Evolutionary conservation across 35 echinoderm and acorn worm genomes (phyloP), one percentile per base, ranked within the genome.

Genomic region (Ophioderma brevispina): DNA sequence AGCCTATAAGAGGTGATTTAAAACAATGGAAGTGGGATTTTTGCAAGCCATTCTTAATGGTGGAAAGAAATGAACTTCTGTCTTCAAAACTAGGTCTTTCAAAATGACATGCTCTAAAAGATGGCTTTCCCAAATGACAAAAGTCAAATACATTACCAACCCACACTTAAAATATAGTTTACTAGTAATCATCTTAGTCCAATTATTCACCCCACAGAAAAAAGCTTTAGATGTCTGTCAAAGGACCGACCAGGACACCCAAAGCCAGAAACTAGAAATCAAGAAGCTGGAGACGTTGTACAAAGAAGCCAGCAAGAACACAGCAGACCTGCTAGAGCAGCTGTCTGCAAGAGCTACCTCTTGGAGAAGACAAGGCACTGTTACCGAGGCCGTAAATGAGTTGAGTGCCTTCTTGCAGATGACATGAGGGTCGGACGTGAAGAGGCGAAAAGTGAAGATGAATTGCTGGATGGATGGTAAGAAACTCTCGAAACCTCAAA

Each of bases 381-480:
- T 88, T 75, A 81, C 85, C 17, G 86, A 95, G 75, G 89, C 94
- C n/a, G 81, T 77, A 55, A 90, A 90, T 41, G 95, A 94, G 46
- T 81, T 99, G 40, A 99, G 88, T 79, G 97, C 97, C 0, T 99
- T 99, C 89, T 76, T 99, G 37, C 90, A 92, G 78, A 99, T 99
- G 97, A 90, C n/a, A 95, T 25, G 97, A 99, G 39, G n/a, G 89
- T 95, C n/a, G 1, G 94, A n/a, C n/a, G n/a, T n/a, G n/a, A n/a
- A 99, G 46, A 95, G 93, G 77, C 93, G 95, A 39, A 94, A 99
- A 75, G 97, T 25, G 90, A 99, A 76, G 97, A 99, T 85, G 92
- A 99, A 43, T 85, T 99, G 8, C 82, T 99, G 2, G n/a, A 81
- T 85, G 35, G 87, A 90, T 35, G 97, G 97, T 99, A 42, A 80